phyloP scores from a whole-genome alignment of 2,113 vertebrate genomes.

The Vulpes vulpes region DNA sequence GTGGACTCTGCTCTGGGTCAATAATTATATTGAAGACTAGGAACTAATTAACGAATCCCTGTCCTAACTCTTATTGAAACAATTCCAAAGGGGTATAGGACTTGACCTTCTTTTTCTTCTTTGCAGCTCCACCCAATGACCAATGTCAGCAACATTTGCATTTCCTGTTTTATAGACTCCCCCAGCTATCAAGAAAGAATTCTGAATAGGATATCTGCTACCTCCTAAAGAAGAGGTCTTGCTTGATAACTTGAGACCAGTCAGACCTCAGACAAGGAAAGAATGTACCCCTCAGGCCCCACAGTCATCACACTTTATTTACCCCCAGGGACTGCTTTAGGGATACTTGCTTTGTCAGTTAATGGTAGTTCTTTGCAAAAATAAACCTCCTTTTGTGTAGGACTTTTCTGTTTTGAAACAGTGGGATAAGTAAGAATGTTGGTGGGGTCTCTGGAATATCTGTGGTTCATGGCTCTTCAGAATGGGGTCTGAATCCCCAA shows the following conservation, averaged over 20 bases:
- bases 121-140: not conserved
- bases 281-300: not conserved
- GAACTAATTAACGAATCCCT: not conserved
- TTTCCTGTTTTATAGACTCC: slow-evolving; percentile 12
- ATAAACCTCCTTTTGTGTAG: not conserved
- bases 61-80: not conserved
- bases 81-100: not conserved
- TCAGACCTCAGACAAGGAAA: not conserved
- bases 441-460: not conserved
- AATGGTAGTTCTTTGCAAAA: not conserved
- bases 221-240: not conserved
- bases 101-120: not conserved
- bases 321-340: not conserved
- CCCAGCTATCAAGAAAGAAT: not conserved
- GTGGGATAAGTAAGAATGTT: not conserved
- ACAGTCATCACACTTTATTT: not conserved
- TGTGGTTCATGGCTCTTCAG: not conserved
- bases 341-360: not conserved
- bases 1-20: not conserved
- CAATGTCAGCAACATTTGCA: not conserved
- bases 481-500: too few relatives aligned
- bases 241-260: not conserved
- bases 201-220: not conserved
- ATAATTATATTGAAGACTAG: not conserved
- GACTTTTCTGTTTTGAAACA: not conserved